Base-by-base conservation (phyloP, 2,113 vertebrate genomes). In the Galeopterus variegatus region DNA sequence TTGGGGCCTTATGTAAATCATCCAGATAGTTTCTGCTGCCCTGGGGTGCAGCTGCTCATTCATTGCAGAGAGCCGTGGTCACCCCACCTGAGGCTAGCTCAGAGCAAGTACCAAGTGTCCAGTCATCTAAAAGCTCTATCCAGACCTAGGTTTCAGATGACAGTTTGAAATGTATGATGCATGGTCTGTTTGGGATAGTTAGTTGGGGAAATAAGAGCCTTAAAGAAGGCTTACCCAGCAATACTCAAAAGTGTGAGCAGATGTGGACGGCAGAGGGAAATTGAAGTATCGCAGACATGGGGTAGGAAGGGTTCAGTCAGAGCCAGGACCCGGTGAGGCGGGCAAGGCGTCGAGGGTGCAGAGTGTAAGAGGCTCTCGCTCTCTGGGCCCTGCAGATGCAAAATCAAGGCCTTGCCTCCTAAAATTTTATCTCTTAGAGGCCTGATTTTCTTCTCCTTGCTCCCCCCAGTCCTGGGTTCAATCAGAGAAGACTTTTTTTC, bases 321-420 rank as follows among this genome's bases (percentile, higher is more conserved):
- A n/a, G 8, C 3, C 69, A 13, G 41, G 21, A n/a, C 5, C 19
- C 50, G 52, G 2, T 13, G 3, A 80, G 1, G 28, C 45, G 45
- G 50, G 45, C 0, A 0, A 62, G 24, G 12, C n/a, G 50, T 1
- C 4, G 3, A 31, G 8, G 11, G 18, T 50, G 14, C 1, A 10
- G 19, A 96, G 82, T 52, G 36, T 21, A 80, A 24, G 9, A 41
- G 33, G 15, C 2, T 0, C 6, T 48, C 69, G 21, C 26, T 52
- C 18, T 52, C 4, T 5, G 52, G n/a, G 8, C 31, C 13, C 64
- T 31, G 1, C 6, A 62, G 73, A 17, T 19, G 3, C 12, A 54
- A 26, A 23, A 11, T 19, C 24, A 80, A n/a, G 6, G 5, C 9
- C 19, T 94, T 79, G 50, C 2, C 65, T 83, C 80, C 48, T 86